Evolutionary conservation across 2,888 invertebrate genomes (phyloP), one percentile per base, ranked within the genome.

Genomic region (Argyresthia albistria): DNA sequence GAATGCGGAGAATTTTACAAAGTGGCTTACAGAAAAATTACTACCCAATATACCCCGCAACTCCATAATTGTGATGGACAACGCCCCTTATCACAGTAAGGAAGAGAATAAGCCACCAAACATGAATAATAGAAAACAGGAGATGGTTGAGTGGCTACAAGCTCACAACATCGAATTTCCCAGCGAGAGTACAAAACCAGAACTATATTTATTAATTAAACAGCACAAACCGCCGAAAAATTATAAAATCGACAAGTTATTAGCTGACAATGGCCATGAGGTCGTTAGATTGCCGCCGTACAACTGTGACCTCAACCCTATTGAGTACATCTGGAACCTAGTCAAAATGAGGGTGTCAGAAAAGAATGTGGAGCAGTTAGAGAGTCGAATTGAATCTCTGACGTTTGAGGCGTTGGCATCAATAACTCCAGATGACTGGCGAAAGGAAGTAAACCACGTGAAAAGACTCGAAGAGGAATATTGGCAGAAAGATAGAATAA

Each of bases 231-330:
- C 55, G 15, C 43, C 54, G 42, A 53, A 56, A 15, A n/a, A n/a
- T n/a, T n/a, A n/a, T n/a, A n/a, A n/a, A n/a, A n/a, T n/a, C n/a
- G n/a, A n/a, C n/a, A n/a, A 55, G 56, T 59, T 62, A 53, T 56
- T 59, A 16, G 55, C 45, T 52, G 46, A 14, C 11, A 48, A 57
- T 45, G 57, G 58, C 42, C 59, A 56, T 46, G 56, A 50, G 42
- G 58, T 64, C 35, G 46, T 65, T 37, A 50, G 63, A 12, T 50
- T 65, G 15, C 62, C 62, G 10, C 62, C 63, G 1, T 64, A 63
- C 7, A 7, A 36, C 36, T 36, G 36, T 36, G 36, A 36, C 9
- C 36, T 65, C 1, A 65, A 63, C 53, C 62, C 60, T 8, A 60
- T 65, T 10, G 60, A 64, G 53, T 46, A 58, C 14, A 57, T 48